Evolutionary conservation across 2,113 vertebrate species (phyloP).

Genomic region (Antigone vipio): DNA sequence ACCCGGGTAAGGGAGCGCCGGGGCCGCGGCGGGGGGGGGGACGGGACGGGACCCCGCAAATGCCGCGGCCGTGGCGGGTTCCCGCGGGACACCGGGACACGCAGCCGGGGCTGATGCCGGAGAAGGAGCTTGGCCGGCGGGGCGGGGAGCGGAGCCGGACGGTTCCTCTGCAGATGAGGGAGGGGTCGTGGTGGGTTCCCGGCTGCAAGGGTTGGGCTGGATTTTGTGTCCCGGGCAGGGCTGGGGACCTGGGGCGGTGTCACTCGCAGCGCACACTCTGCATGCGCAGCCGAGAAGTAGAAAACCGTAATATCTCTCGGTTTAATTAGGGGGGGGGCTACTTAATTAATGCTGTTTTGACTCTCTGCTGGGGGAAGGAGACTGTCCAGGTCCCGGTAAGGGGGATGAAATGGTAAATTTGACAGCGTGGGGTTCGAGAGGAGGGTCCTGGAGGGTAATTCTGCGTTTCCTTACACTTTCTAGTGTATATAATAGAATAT

Average conservation of each 20-base stretch:
- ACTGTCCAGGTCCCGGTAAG: not conserved
- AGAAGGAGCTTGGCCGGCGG: too few relatives aligned
- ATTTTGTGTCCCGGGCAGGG: not conserved
- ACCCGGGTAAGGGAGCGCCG: too few relatives aligned
- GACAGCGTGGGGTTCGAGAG: not conserved
- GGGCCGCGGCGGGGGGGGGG: too few relatives aligned
- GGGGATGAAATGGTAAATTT: not conserved
- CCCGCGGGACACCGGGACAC: too few relatives aligned
- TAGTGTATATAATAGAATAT: not conserved
- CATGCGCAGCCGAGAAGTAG: not conserved
- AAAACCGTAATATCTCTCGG: not conserved
- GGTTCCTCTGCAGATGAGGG: too few relatives aligned
- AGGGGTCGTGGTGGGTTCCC: too few relatives aligned
- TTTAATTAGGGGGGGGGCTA: not conserved
- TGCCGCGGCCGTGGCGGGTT: too few relatives aligned
- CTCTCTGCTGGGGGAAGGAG: too few relatives aligned
- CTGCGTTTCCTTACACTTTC: not conserved
- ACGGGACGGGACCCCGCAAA: too few relatives aligned
- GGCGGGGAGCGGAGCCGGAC: too few relatives aligned
- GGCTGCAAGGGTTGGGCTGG: not conserved
- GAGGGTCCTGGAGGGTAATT: not conserved
- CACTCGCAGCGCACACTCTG: accelerated
- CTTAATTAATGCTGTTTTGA: not conserved
- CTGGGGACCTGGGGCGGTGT: too few relatives aligned
- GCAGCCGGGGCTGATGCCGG: too few relatives aligned